A percentile compares a stretch with the other conserved stretches of the same genome.
These are phyloP conservation scores for Parotocinclus haroldoi DNA, from an alignment of 2,797 vertebrate genomes.

Conservation along the genomic window DNA sequence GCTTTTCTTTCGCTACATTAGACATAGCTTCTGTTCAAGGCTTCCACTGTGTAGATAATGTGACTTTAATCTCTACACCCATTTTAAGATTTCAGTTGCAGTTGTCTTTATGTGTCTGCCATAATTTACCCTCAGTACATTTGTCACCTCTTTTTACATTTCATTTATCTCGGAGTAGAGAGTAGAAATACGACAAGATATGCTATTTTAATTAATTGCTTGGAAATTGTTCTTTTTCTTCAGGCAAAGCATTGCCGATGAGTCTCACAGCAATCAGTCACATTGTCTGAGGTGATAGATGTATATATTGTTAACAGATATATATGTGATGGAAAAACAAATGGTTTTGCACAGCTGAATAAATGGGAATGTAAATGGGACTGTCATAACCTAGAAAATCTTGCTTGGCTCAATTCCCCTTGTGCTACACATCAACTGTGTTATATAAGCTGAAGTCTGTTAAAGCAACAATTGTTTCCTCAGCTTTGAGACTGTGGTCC, in stretches of 20 bases:
- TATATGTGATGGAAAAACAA: no score
- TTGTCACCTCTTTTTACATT: slow-evolving; percentile 26
- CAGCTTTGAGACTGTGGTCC: no score
- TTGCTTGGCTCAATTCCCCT: no score
- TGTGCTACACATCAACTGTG: no score
- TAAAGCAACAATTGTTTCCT: background rate
- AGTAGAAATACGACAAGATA: slow-evolving; percentile 25
- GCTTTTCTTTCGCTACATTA: slow-evolving; percentile 33
- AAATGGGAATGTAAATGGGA: no score
- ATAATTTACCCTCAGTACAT: slow-evolving; percentile 14
- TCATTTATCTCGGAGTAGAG: no score
- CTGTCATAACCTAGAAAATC: no score
- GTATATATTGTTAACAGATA: slow-evolving; percentile 2
- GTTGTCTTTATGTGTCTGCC: slow-evolving; percentile 1
- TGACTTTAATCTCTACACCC: slow-evolving; percentile 15
- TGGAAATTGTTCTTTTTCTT: slow-evolving; percentile 7
- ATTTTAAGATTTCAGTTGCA: background rate
- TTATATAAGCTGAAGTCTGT: slow-evolving; percentile 9
- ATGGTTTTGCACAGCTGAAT: no score
- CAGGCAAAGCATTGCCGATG: slow-evolving; percentile 9
- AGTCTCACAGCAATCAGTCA: slow-evolving; percentile 11
- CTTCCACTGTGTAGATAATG: slow-evolving; percentile 21
- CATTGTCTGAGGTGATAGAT: slow-evolving; percentile 8
- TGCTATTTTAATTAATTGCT: slow-evolving; percentile 25
- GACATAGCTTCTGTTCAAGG: slow-evolving; percentile 32